Conservation (phyloP, 1,140 invertebrate species). For the Drosophila takahashii region DNA sequence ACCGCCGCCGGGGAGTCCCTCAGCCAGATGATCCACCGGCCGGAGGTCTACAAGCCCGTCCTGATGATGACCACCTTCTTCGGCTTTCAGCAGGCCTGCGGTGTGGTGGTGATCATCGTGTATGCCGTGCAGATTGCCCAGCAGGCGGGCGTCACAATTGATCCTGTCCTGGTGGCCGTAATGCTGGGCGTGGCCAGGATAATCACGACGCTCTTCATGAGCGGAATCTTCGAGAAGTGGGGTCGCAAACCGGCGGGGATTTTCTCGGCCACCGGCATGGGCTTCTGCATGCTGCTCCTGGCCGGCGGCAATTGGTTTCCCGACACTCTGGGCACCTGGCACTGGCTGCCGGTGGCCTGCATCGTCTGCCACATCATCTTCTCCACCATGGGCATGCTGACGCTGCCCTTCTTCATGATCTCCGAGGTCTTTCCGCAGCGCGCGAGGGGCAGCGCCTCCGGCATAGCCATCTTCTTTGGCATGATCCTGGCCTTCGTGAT, state of each 20-base stretch:
- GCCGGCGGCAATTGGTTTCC: constrained; percentile 85
- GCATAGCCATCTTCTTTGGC: constrained; percentile 88
- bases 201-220: constrained; percentile 86
- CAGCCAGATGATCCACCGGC: constrained; percentile 68
- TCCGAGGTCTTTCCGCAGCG: constrained; percentile 90
- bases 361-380: constrained; percentile 87
- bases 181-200: constrained; percentile 87
- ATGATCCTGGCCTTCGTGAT: constrained; percentile 91
- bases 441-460: constrained; percentile 88
- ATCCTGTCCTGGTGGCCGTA: constrained; percentile 87
- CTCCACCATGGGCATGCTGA: constrained; percentile 88
- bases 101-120: constrained; percentile 91
- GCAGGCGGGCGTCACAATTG: constrained; percentile 86
- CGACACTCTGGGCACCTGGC: constrained; percentile 38
- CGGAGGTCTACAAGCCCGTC: constrained; percentile 88
- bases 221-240: constrained; percentile 86
- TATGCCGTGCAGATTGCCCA: constrained; percentile 89
- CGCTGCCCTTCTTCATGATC: constrained; percentile 90
- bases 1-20: constrained; percentile 71
- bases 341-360: constrained; percentile 85
- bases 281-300: constrained; percentile 86
- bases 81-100: constrained; percentile 92
- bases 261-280: constrained; percentile 88
- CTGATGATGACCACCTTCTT: constrained; percentile 89
- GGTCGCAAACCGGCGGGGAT: constrained; percentile 87